Base-by-base conservation (phyloP, 2,888 invertebrate species). In the Rapana venosa region DNA sequence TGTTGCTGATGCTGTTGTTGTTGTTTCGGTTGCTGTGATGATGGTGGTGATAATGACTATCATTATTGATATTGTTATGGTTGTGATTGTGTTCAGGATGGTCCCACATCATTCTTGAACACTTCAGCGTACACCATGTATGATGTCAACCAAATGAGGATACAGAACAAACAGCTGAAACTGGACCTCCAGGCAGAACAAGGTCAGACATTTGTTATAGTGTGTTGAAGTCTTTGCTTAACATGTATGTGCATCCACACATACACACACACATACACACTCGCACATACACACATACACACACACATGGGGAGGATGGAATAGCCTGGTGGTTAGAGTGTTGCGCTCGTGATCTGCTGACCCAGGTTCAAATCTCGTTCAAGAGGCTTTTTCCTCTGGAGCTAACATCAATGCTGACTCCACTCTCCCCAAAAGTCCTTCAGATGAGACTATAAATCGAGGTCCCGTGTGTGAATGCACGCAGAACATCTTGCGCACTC, bases 101-200 rank as follows among this genome's bases (percentile, higher is more conserved):
- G 61, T 13, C 22, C 87, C 11, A 79, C 87, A 22, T 87, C 89
- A 11, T 30, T 88, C 47, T 36, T 90, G 81, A 90, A 91, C 86
- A 89, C 85, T n/a, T 90, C 90, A 47, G 77, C 87, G 47, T 88
- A 77, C 79, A 89, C 81, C 61, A 87, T 87, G 22, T 88, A 85
- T 56, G 92, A 92, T 74, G 87, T 92, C 86, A 94, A 92, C 87
- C 93, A 94, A 81, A 89, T 95, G 17, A 92, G 93, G 84, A 88
- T 93, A 17, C 94, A 94, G 90, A 92, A 94, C 61, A 94, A 94
- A 90, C 95, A 95, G 87, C 91, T 94, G 20, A 93, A 93, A 66
- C 88, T 92, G 20, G 95, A 95, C 88, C 90, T 94, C 11, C 94
- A 94, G 74, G 90, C 93, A 88, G 95, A 95, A 89, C 94, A 94